These are phyloP conservation scores for Sthenelais limicola DNA, from an alignment of 2,888 invertebrate species.

Conservation along the genomic window DNA sequence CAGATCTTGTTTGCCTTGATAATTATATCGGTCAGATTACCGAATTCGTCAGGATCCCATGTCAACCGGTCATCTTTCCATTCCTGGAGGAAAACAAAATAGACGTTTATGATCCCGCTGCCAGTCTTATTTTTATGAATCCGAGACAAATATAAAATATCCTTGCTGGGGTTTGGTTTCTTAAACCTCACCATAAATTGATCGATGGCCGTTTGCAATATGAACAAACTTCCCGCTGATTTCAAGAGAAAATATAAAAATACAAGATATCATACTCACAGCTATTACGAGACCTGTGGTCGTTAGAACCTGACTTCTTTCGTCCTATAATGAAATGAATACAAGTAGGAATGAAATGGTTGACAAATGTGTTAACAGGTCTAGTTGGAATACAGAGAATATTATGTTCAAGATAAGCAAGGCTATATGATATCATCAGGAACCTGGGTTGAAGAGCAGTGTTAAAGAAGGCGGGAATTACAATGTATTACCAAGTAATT, in stretches of 20 bases:
- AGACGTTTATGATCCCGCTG: too few relatives aligned
- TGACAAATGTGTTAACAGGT: too few relatives aligned
- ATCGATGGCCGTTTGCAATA: background rate
- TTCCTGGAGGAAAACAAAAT: slow-evolving; percentile 46
- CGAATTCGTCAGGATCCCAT: slow-evolving; percentile 53
- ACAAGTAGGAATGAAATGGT: background rate
- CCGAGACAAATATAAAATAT: background rate
- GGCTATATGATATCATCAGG: too few relatives aligned
- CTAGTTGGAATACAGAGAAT: too few relatives aligned
- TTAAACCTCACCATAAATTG: background rate
- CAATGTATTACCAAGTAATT: too few relatives aligned
- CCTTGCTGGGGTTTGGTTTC: background rate
- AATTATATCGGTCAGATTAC: slow-evolving; percentile 51
- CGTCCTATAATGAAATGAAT: slow-evolving; percentile 45
- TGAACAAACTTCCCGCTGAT: too few relatives aligned
- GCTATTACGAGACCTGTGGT: slow-evolving; percentile 51
- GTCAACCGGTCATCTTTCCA: slow-evolving; percentile 53
- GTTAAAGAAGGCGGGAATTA: too few relatives aligned
- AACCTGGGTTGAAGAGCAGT: too few relatives aligned
- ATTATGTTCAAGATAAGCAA: too few relatives aligned
- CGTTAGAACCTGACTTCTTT: slow-evolving; percentile 50
- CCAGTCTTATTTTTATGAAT: too few relatives aligned
- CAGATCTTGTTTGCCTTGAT: slow-evolving; percentile 52
- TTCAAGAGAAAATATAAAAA: too few relatives aligned
- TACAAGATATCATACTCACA: too few relatives aligned